These are phyloP conservation scores for Smutsia temminckii DNA, from an alignment of 2,797 vertebrate genomes.

Conservation along the genomic window DNA sequence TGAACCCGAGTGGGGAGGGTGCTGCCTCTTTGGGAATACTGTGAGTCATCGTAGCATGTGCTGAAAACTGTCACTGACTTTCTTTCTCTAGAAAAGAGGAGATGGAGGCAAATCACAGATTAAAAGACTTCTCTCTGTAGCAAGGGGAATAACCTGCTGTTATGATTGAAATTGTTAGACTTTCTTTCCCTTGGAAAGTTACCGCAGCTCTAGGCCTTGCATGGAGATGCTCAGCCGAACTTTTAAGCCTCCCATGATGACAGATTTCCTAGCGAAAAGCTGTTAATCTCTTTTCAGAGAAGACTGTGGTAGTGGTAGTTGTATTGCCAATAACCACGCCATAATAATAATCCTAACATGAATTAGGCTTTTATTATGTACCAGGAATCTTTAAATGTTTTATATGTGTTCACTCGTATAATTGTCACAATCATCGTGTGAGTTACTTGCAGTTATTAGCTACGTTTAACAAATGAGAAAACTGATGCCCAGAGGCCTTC, in stretches of 20 bases:
- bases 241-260: not conserved
- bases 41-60: not conserved
- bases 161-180: not conserved
- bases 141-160: not conserved
- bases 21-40: not conserved
- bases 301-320: not conserved
- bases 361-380: not conserved
- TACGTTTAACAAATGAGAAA: conserved; percentile 9
- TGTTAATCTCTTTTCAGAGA: not conserved
- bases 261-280: conserved; percentile 17
- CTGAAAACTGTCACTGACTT: not conserved
- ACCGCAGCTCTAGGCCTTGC: not conserved
- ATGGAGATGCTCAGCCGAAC: not conserved
- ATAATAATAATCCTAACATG: not conserved
- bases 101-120: not conserved
- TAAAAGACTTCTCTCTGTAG: not conserved
- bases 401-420: not conserved
- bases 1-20: not conserved
- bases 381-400: not conserved
- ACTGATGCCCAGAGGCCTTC: not conserved
- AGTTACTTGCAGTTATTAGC: not conserved
- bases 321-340: not conserved
- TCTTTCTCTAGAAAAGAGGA: not conserved
- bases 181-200: not conserved
- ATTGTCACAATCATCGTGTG: not conserved